Evolutionary conservation across 2,113 vertebrate species (phyloP), one percentile per base, ranked within the genome.

Genomic region (Petroica traversi): DNA sequence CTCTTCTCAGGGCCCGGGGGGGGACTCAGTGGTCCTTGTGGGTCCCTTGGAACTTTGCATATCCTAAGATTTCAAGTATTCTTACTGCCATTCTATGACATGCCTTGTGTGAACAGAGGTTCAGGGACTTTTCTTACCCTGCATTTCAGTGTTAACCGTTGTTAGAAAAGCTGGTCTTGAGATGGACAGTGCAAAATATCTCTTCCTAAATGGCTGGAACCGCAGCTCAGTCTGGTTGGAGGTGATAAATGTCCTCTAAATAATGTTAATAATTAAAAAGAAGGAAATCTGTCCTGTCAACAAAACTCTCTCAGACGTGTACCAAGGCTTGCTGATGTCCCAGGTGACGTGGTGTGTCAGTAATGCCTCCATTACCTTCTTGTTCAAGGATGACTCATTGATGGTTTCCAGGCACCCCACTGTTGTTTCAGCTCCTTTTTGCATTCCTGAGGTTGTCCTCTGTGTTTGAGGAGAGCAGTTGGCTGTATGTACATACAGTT

Each of bases 41-140:
- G 7, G 4, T 61, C 20, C 46, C 14, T 54, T 46, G 17, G 28
- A 82, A 23, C n/a, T 54, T 1, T 0, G 0, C 3, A 26, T 68
- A 26, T 8, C 61, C 46, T 26, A 3, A 38, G 40, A 48, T 34
- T 61, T 73, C 31, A 62, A 11, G 14, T 69, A 12, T 0, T 2
- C 0, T 0, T 52, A 1, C 46, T 25, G n/a, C 46, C 19, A 40
- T 40, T 73, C 40, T 81, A 1, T 54, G 15, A 5, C 55, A 4
- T 5, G 34, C 14, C 23, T 33, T 49, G 10, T 9, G 36, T 75
- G 40, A 69, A 29, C 19, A 72, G 61, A 57, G 40, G 12, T 48
- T 40, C 36, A 31, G 36, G 34, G 16, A 58, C 46, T 94, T 76
- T 31, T 20, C n/a, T 63, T 82, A 20, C 0, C 0, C 36, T 92